A percentile compares a stretch with the other conserved stretches of the same genome.
These are phyloP conservation scores for Hydriomena furcata DNA, from an alignment of 2,888 invertebrate genomes.

Conservation along the genomic window DNA sequence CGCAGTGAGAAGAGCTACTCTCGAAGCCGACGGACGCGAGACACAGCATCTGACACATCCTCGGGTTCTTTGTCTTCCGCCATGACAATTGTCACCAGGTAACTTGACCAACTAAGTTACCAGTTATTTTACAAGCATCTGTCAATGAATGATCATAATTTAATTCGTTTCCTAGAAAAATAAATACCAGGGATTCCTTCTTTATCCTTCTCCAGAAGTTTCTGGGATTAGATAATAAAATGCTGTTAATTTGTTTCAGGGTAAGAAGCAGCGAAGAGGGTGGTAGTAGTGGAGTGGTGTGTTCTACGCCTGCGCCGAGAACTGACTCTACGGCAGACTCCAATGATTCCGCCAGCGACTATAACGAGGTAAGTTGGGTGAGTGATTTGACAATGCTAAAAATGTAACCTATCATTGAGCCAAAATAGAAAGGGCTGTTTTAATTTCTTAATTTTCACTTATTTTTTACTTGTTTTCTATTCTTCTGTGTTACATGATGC, in stretches of 20 bases:
- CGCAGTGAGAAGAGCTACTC: conserved; percentile 78
- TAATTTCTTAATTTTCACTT: too few relatives aligned
- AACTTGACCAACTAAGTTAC: conserved; percentile 7
- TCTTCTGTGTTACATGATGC: too few relatives aligned
- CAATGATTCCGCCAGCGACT: conserved; percentile 80
- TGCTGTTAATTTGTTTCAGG: conserved; percentile 38
- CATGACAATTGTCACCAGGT: conserved; percentile 82
- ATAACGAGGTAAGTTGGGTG: conserved; percentile 64
- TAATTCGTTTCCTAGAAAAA: too few relatives aligned
- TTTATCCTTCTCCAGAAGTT: too few relatives aligned
- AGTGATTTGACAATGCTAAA: background rate
- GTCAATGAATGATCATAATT: too few relatives aligned
- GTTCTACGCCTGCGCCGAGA: conserved; percentile 53
- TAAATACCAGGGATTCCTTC: too few relatives aligned
- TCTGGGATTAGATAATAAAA: too few relatives aligned
- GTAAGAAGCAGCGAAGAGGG: conserved; percentile 71
- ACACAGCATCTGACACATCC: conserved; percentile 67
- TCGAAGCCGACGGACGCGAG: conserved; percentile 59
- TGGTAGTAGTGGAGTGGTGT: conserved; percentile 75
- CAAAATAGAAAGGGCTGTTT: too few relatives aligned
- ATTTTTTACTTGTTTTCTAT: too few relatives aligned
- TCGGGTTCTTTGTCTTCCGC: conserved; percentile 78
- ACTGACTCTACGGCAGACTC: conserved; percentile 76
- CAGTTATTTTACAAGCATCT: too few relatives aligned
- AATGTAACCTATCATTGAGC: too few relatives aligned